phyloP scores from a whole-genome alignment of 2,888 invertebrate genomes.

The Scaeva pyrastri region DNA sequence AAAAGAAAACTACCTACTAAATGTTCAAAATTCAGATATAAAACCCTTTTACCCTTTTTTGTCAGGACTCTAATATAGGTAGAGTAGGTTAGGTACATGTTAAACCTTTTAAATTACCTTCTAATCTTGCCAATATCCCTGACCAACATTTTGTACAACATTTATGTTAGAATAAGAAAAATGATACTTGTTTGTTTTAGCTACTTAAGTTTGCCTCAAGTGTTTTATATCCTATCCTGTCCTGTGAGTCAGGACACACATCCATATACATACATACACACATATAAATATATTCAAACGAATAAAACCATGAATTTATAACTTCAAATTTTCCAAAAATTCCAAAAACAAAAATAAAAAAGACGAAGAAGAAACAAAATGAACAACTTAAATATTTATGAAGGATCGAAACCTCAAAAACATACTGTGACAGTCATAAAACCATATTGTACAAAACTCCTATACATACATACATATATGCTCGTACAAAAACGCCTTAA shows the following conservation, averaged over 20 bases:
- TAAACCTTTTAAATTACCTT: constrained; percentile 35
- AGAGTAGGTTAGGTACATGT: not conserved
- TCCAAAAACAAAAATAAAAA: not conserved
- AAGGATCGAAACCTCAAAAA: constrained; percentile 41
- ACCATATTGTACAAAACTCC: constrained; percentile 30
- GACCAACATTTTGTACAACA: not conserved
- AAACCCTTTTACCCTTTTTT: not conserved
- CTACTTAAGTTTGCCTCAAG: constrained; percentile 29
- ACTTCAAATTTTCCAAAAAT: constrained; percentile 4
- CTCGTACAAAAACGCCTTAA: constrained; percentile 21
- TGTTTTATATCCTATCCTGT: constrained; percentile 16
- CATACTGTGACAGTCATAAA: constrained; percentile 58
- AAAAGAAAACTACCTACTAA: too few relatives aligned
- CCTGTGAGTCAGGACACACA: too few relatives aligned
- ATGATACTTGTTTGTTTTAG: constrained; percentile 30
- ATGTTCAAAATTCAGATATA: not conserved
- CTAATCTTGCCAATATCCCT: constrained; percentile 21
- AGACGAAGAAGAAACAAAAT: constrained; percentile 1
- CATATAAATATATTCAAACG: not conserved
- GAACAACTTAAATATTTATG: constrained; percentile 35
- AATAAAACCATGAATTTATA: constrained; percentile 39
- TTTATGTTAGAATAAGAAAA: not conserved
- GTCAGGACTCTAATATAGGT: too few relatives aligned
- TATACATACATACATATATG: not conserved
- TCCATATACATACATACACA: too few relatives aligned